A percentile compares a stretch with the other conserved stretches of the same genome.
These are phyloP conservation scores for Corythornis cristatus DNA, from an alignment of 2,113 vertebrate genomes.

Conservation along the genomic window DNA sequence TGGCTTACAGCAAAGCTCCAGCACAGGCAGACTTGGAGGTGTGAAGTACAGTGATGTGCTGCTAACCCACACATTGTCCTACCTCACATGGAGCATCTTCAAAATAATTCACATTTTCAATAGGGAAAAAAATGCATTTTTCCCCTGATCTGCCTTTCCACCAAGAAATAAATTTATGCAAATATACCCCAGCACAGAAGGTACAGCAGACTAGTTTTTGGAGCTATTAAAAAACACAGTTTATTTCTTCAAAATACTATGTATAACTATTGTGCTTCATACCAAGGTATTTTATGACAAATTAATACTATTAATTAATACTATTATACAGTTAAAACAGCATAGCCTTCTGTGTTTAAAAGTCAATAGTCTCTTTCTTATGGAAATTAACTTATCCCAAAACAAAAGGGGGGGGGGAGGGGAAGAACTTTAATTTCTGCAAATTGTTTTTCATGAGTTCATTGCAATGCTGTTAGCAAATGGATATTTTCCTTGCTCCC, in stretches of 20 bases:
- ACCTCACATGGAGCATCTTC: background rate
- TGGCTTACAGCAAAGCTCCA: background rate
- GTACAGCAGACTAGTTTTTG: background rate
- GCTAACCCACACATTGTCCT: background rate
- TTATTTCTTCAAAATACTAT: background rate
- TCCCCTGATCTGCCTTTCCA: background rate
- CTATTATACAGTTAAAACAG: background rate
- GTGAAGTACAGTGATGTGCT: background rate
- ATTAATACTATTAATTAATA: background rate
- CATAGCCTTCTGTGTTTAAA: background rate
- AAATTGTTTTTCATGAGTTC: background rate
- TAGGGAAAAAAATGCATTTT: background rate
- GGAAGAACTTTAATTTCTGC: background rate
- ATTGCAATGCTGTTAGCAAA: background rate
- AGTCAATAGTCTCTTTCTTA: background rate
- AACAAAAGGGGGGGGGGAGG: background rate
- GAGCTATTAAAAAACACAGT: background rate
- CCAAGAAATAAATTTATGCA: background rate
- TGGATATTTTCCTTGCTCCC: background rate
- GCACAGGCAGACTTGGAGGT: background rate
- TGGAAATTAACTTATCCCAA: background rate
- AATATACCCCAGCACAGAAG: background rate
- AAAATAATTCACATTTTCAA: background rate
- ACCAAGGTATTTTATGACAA: background rate
- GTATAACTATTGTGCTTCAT: background rate